Evolutionary conservation across 53 echinoderm and acorn worm species (phyloP).

Genomic region (Holothuria scabra): DNA sequence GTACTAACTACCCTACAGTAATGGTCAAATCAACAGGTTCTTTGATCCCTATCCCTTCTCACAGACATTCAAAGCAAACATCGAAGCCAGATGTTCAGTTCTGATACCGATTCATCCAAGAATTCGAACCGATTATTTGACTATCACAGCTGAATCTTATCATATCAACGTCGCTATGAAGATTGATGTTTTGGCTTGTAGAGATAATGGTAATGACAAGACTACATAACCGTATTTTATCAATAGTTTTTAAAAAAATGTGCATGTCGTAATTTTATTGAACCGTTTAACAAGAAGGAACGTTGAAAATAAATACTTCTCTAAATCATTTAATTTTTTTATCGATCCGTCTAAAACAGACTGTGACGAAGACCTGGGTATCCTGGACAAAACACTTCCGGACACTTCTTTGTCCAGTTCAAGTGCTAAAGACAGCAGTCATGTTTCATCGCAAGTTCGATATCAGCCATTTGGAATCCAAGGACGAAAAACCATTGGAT

Average conservation of each 20-base stretch:
- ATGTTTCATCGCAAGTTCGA: constrained; percentile 17
- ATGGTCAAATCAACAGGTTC: too few relatives aligned
- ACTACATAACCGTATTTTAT: too few relatives aligned
- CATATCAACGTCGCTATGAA: constrained; percentile 27
- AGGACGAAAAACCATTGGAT: neutral
- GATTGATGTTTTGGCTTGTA: neutral
- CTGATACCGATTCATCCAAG: constrained; percentile 14
- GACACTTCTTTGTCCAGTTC: neutral
- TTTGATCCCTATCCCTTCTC: neutral
- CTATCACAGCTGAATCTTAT: constrained; percentile 9
- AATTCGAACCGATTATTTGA: neutral
- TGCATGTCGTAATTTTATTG: too few relatives aligned
- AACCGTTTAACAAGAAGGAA: too few relatives aligned
- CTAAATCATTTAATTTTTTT: too few relatives aligned
- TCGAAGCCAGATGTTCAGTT: constrained; percentile 12
- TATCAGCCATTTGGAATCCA: neutral
- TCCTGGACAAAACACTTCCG: neutral
- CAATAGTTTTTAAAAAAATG: too few relatives aligned
- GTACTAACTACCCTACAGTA: too few relatives aligned
- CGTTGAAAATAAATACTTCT: too few relatives aligned
- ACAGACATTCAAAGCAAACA: constrained; percentile 11
- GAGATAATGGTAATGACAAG: constrained; percentile 12
- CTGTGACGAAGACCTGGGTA: constrained; percentile 24
- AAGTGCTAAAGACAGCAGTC: neutral
- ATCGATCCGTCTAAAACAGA: neutral